A percentile compares a stretch with the other conserved stretches of the same genome.
phyloP scores from a whole-genome alignment of 2,888 invertebrate species.

The Ennomos quercinarius region DNA sequence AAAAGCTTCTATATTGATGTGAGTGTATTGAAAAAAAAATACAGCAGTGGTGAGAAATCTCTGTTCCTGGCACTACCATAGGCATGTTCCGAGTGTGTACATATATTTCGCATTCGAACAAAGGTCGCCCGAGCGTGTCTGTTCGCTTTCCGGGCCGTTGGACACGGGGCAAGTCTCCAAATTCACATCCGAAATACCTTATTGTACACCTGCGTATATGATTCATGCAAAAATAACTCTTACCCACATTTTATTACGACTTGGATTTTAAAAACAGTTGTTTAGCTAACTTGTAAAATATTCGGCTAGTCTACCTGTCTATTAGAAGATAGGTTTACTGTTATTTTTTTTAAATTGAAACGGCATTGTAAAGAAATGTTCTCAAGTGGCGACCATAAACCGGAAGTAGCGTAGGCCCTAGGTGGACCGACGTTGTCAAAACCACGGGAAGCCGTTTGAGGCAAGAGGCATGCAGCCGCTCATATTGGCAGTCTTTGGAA shows the following conservation, averaged over 20 bases:
- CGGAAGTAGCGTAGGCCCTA: too few species aligned
- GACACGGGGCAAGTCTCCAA: constrained; percentile 24
- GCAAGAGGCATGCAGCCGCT: too few species aligned
- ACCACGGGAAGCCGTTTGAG: too few species aligned
- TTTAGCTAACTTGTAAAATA: constrained; percentile 1
- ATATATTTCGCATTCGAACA: constrained; percentile 22
- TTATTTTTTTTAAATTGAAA: too few species aligned
- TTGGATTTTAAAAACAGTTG: constrained; percentile 1
- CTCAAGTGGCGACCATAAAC: too few species aligned
- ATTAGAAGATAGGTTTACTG: background rate
- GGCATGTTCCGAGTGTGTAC: background rate
- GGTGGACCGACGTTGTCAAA: too few species aligned
- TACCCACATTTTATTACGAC: background rate
- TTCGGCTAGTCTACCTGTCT: constrained; percentile 2
- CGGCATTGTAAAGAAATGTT: too few species aligned
- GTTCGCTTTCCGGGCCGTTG: constrained; percentile 31
- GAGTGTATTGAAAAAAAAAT: too few species aligned
- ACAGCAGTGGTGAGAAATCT: too few species aligned
- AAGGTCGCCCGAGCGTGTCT: constrained; percentile 24
- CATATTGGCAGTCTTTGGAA: too few species aligned
- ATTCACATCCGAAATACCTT: constrained; percentile 28
- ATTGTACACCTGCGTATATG: constrained; percentile 12
- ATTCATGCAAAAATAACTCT: constrained; percentile 7
- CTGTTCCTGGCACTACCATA: constrained; percentile 1
- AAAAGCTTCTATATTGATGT: too few species aligned